These are phyloP conservation scores for Silurus meridionalis DNA, from an alignment of 2,113 vertebrate genomes.

Conservation along the genomic window DNA sequence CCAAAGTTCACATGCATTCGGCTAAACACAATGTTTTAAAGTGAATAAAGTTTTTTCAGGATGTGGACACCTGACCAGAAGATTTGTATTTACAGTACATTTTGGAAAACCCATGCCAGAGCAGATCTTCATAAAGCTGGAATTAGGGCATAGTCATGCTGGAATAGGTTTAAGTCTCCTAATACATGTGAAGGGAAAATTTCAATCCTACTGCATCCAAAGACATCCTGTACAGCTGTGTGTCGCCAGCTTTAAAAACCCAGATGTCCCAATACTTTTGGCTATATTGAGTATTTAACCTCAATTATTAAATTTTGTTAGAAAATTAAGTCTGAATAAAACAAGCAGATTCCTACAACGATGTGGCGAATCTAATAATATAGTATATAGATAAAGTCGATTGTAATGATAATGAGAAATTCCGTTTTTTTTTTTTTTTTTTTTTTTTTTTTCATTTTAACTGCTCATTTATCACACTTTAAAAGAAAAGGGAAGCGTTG, in stretches of 20 bases:
- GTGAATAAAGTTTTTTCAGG: not conserved
- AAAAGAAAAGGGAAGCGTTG: conserved; percentile 15
- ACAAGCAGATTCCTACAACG: not conserved
- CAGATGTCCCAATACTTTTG: too few species aligned
- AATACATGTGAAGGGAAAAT: too few species aligned
- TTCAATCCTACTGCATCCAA: too few species aligned
- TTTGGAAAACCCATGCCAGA: too few species aligned
- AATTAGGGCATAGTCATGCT: too few species aligned
- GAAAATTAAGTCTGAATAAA: not conserved
- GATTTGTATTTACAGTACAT: too few species aligned
- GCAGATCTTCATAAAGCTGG: too few species aligned
- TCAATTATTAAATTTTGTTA: not conserved
- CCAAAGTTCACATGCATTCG: not conserved
- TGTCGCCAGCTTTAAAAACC: too few species aligned
- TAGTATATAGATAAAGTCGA: not conserved
- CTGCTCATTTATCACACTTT: not conserved
- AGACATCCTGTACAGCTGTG: too few species aligned
- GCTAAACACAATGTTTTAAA: not conserved
- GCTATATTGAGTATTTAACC: not conserved
- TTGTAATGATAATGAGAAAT: not conserved
- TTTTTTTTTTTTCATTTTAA: not conserved
- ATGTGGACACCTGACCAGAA: too few species aligned
- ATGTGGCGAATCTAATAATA: not conserved
- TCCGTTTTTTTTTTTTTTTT: too few species aligned
- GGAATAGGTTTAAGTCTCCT: too few species aligned